Evolutionary conservation across 2,888 invertebrate species (phyloP), one percentile per base, ranked within the genome.

Genomic region (Apotomis turbidana): DNA sequence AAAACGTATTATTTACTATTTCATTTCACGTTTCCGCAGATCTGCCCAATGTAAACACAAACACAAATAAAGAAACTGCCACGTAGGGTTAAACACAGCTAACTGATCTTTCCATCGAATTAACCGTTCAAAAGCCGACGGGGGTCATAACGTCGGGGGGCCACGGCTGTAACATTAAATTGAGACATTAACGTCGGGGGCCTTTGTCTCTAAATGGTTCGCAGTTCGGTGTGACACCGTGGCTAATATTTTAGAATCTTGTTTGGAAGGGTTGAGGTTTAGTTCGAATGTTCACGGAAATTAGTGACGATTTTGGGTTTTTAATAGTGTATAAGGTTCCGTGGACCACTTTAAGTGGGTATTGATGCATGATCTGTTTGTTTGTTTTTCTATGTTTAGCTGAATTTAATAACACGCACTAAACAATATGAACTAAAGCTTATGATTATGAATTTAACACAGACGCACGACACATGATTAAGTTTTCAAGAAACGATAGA

Each of bases 141-240:
- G 78, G 83, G 85, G 83, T 81, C 83, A 82, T 87, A 87, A 87
- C 84, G 80, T 83, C 82, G 77, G 78, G 79, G 82, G 83, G 79
- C 84, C 85, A 85, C 85, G 87, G 86, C 78, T 83, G 82, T 87
- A 81, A 89, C 86, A 83, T 83, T 85, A 86, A 89, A 90, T 88
- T 86, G 87, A 89, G 88, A 89, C 88, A 86, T 89, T 85, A 87
- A 85, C 88, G 88, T 88, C 83, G 83, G 87, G 81, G 79, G 83
- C 82, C 79, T 82, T 81, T 83, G 73, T 73, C 80, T 89, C 71
- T 71, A 71, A 88, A 89, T 86, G 85, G 81, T 76, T 82, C 69
- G 75, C 73, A 75, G 76, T 71, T 67, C 62, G 57, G 61, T 71
- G 66, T 68, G 76, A 75, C 78, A 77, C 76, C 74, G 76, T 73